Percentiles rank a stretch among this genome's conserved stretches.
Conservation (phyloP, 2,888 invertebrate species). For the Polydrusus tereticollis region DNA sequence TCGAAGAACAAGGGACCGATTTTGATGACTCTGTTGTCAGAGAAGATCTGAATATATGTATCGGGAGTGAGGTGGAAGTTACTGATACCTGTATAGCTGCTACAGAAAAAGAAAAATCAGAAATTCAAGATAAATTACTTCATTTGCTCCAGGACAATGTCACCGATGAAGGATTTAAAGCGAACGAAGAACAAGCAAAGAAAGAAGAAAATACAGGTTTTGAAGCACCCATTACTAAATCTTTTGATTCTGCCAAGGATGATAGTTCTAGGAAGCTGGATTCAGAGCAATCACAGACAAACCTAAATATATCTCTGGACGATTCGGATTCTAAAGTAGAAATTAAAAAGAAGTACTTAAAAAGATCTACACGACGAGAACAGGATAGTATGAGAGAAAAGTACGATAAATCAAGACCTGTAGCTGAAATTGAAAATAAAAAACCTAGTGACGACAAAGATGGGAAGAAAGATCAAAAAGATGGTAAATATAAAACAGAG, state of each 20-base stretch:
- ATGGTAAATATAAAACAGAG: background rate
- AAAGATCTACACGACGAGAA: background rate
- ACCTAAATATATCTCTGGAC: background rate
- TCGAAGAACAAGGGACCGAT: constrained; percentile 3
- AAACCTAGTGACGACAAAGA: background rate
- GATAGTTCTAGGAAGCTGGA: background rate
- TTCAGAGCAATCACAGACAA: background rate
- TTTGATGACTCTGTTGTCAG: constrained; percentile 1
- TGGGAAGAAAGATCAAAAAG: background rate
- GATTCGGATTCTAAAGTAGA: constrained; percentile 5
- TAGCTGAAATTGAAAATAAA: background rate
- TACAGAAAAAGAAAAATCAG: background rate
- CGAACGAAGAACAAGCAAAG: background rate
- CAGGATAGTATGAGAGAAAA: background rate
- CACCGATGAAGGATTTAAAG: background rate
- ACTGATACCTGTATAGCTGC: background rate
- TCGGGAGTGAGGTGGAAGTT: background rate
- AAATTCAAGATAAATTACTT: constrained; percentile 10
- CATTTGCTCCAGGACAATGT: background rate
- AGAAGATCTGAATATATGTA: background rate
- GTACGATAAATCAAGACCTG: background rate
- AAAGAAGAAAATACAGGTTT: background rate
- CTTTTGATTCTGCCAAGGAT: no score
- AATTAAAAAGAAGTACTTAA: background rate
- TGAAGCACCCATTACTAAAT: no score